These are phyloP conservation scores for Elegia similella DNA, from an alignment of 2,888 invertebrate genomes.

Conservation along the genomic window DNA sequence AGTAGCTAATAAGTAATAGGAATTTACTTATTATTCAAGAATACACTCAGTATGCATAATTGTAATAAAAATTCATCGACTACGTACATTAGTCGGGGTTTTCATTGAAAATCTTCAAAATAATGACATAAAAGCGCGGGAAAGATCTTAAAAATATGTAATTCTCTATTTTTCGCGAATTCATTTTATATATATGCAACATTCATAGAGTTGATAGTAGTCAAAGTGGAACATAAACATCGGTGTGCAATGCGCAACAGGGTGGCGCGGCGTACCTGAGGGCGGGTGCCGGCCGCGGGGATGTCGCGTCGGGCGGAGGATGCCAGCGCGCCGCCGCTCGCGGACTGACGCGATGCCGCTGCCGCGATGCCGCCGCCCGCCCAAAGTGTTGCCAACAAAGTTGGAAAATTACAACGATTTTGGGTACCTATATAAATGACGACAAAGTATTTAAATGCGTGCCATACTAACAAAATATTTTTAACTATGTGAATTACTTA, in stretches of 20 bases:
- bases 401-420: background rate
- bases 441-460: too few species aligned
- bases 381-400: slow-evolving; percentile 10
- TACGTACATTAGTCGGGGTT: background rate
- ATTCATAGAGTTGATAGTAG: slow-evolving; percentile 21
- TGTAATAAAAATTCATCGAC: background rate
- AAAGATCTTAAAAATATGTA: background rate
- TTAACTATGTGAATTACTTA: too few species aligned
- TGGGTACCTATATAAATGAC: background rate
- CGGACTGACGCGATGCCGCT: slow-evolving; percentile 61
- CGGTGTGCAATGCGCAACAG: slow-evolving; percentile 75
- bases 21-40: background rate
- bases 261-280: slow-evolving; percentile 65
- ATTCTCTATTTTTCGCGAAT: background rate
- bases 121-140: background rate
- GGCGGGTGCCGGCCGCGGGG: slow-evolving; percentile 56
- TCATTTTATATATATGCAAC: background rate
- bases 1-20: background rate
- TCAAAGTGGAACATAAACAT: slow-evolving; percentile 54
- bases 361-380: slow-evolving; percentile 21
- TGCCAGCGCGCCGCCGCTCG: slow-evolving; percentile 68
- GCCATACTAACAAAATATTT: too few species aligned
- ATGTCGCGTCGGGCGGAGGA: slow-evolving; percentile 39
- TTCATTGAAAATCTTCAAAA: slow-evolving; percentile 1
- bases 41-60: background rate